Base-by-base conservation (phyloP, 2,113 vertebrate genomes). In the Platysternon megacephalum region DNA sequence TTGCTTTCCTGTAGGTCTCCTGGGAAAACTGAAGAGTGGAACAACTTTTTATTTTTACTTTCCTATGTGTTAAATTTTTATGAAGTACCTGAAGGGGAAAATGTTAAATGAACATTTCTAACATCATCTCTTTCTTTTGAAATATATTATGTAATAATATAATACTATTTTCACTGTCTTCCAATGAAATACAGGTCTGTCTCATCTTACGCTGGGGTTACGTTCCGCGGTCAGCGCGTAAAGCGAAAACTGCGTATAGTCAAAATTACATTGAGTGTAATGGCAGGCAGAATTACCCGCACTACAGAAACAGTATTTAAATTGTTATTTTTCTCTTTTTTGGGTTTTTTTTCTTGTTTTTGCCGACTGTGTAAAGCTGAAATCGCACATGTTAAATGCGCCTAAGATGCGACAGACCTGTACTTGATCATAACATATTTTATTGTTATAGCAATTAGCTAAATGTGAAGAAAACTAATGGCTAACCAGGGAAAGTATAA, bases 381-480 rank as follows among this genome's bases (percentile, higher is more conserved):
- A n/a, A n/a, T n/a, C n/a, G n/a, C n/a, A n/a, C n/a, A n/a, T n/a
- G n/a, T n/a, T n/a, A n/a, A n/a, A n/a, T n/a, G n/a, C n/a, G n/a
- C n/a, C n/a, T n/a, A n/a, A n/a, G n/a, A n/a, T n/a, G n/a, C n/a
- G n/a, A n/a, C n/a, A n/a, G n/a, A n/a, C n/a, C n/a, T n/a, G n/a
- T n/a, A 52, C 22, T 87, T 90, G 42, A 29, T 90, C 90, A 29
- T 87, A 68, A 81, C 0, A 2, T 61, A 80, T 93, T 94, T 85
- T 1, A 29, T 49, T 86, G 35, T 82, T 84, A 46, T 2, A n/a
- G 14, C 26, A 76, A 7, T 78, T 85, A 79, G 56, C 84, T 81
- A 96, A 90, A n/a, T n/a, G 35, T 68, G 5, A 76, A 2, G 2
- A 13, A 91, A 95, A 85, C n/a, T 79, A 72, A 24, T 84, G 2